Percentiles rank a stretch among this genome's conserved stretches.
Conservation (phyloP, 2,888 invertebrate species). For the Pediacus dermestoides region DNA sequence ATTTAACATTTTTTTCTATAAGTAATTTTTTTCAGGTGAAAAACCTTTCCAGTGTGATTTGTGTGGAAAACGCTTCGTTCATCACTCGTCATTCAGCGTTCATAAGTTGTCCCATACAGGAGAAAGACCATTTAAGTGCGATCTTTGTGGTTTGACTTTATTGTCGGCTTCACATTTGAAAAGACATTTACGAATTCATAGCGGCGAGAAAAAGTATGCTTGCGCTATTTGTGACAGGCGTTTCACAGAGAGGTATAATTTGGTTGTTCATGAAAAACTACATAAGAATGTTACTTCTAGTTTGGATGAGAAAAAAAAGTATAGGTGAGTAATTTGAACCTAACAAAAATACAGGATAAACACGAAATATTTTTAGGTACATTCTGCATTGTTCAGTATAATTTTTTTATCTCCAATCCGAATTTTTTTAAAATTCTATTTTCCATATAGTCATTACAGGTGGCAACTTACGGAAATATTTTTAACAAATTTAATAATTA, state of each 20-base stretch:
- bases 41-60: constrained; percentile 42
- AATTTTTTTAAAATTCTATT: no score
- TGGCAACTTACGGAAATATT: no score
- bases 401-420: no score
- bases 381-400: no score
- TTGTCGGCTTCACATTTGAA: constrained; percentile 65
- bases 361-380: no score
- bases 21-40: constrained; percentile 34
- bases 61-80: constrained; percentile 51
- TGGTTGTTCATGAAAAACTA: constrained; percentile 39
- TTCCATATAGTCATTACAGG: no score
- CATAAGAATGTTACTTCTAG: constrained; percentile 22
- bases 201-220: constrained; percentile 60
- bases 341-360: neutral
- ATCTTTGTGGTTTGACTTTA: constrained; percentile 59
- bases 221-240: constrained; percentile 58
- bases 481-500: no score
- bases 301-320: constrained; percentile 17
- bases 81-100: constrained; percentile 68
- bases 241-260: constrained; percentile 57
- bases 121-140: constrained; percentile 58
- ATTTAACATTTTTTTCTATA: no score
- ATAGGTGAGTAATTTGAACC: constrained; percentile 17
- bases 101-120: constrained; percentile 65
- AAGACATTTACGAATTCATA: constrained; percentile 64